These are phyloP conservation scores for Macropus fuliginosus DNA, from an alignment of 2,797 vertebrate species.

Conservation along the genomic window DNA sequence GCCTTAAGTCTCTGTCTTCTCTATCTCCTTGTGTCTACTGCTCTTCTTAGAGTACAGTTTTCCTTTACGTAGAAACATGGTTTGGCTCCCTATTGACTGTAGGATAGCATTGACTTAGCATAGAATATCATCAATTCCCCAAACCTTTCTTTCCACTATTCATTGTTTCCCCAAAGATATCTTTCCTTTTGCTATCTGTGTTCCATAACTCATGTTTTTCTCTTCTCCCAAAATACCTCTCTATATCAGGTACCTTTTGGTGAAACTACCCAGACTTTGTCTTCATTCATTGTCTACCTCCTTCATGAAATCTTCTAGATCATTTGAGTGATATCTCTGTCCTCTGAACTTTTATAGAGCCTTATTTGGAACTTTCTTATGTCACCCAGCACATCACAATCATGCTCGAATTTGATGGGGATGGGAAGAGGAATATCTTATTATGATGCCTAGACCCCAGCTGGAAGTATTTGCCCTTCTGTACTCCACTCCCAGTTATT, in stretches of 20 bases:
- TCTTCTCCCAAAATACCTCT: background rate
- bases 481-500: background rate
- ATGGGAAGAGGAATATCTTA: background rate
- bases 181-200: background rate
- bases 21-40: background rate
- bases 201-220: background rate
- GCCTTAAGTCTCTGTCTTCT: background rate
- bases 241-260: background rate
- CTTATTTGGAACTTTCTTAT: background rate
- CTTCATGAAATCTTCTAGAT: background rate
- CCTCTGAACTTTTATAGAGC: background rate
- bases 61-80: background rate
- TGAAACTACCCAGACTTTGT: background rate
- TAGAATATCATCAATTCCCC: background rate
- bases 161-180: background rate
- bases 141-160: background rate
- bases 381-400: background rate
- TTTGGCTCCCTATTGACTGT: background rate
- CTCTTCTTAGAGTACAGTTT: background rate
- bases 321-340: background rate
- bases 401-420: background rate
- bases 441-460: background rate
- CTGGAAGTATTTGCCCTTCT: background rate
- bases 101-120: background rate
- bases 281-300: background rate